A percentile compares a stretch with the other conserved stretches of the same genome.
Evolutionary conservation across 2,113 vertebrate species (phyloP).

Genomic region (Bujurquina vittata): DNA sequence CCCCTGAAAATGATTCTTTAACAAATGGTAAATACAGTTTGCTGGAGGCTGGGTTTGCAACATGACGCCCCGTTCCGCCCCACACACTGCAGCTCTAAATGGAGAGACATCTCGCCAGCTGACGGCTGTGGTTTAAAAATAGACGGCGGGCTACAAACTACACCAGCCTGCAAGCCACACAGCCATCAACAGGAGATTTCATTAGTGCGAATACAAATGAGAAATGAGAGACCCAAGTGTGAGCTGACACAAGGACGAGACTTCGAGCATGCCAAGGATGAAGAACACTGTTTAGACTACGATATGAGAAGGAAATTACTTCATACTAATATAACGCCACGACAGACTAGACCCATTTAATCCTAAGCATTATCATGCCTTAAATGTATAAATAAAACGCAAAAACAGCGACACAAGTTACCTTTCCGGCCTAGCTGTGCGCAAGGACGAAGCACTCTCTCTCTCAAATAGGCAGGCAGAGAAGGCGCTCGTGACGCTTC

Average conservation of each 20-base stretch:
- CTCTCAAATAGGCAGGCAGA: constrained; percentile 66
- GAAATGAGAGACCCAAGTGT: not conserved
- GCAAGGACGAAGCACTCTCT: constrained; percentile 65
- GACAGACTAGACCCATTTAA: fast-evolving
- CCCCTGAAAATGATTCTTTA: not conserved
- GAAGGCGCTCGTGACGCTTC: constrained; percentile 62
- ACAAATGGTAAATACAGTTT: not conserved
- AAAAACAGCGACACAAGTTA: constrained; percentile 31
- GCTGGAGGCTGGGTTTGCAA: constrained; percentile 58
- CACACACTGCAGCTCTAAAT: constrained; percentile 65
- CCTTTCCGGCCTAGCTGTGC: constrained; percentile 76
- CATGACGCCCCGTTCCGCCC: constrained; percentile 60
- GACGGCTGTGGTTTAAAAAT: constrained; percentile 72
- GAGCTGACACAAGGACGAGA: constrained; percentile 24
- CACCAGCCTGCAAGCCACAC: constrained; percentile 21
- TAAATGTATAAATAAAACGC: fast-evolving
- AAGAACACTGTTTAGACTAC: not conserved
- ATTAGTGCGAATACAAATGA: not conserved
- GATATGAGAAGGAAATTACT: not conserved
- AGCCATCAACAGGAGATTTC: not conserved
- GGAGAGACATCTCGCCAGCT: constrained; percentile 69
- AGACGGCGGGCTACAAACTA: constrained; percentile 49
- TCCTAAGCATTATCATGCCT: fast-evolving
- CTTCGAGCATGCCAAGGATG: constrained; percentile 5
- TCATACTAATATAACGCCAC: not conserved